A percentile compares a stretch with the other conserved stretches of the same genome.
These are phyloP conservation scores for Leucophora obtusa DNA, from an alignment of 2,888 invertebrate genomes.

Conservation along the genomic window DNA sequence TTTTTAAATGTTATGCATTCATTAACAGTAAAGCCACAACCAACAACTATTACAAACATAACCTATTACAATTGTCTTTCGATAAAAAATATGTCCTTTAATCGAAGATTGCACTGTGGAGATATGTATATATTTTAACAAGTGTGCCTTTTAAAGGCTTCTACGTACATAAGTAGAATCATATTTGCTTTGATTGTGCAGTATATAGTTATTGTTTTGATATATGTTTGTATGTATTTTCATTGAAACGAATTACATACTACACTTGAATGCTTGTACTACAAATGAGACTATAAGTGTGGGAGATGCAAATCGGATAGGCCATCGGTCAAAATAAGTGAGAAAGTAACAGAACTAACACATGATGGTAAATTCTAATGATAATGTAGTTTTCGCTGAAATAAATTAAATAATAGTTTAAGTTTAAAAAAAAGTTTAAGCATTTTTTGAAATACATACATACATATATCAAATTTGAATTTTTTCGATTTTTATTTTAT, in stretches of 20 bases:
- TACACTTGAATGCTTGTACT: constrained; percentile 40
- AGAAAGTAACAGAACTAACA: no score
- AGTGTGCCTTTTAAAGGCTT: not conserved
- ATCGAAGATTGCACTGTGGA: not conserved
- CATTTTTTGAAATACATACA: no score
- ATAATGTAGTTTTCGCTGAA: no score
- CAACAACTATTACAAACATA: not conserved
- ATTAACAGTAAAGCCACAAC: not conserved
- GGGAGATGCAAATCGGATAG: no score
- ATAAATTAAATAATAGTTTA: no score
- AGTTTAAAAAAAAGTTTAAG: no score
- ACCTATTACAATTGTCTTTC: no score
- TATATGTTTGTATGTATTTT: constrained; percentile 31
- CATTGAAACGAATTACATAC: constrained; percentile 41
- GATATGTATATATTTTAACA: not conserved
- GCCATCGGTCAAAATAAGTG: no score
- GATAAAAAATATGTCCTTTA: not conserved
- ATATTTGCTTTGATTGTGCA: not conserved
- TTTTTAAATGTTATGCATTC: constrained; percentile 8
- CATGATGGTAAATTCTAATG: no score
- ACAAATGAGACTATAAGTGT: no score
- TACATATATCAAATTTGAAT: no score
- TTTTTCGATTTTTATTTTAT: no score
- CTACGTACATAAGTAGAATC: not conserved
- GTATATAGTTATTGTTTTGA: constrained; percentile 42